These are phyloP conservation scores for Arizona elegans DNA, from an alignment of 2,113 vertebrate species.

Conservation along the genomic window DNA sequence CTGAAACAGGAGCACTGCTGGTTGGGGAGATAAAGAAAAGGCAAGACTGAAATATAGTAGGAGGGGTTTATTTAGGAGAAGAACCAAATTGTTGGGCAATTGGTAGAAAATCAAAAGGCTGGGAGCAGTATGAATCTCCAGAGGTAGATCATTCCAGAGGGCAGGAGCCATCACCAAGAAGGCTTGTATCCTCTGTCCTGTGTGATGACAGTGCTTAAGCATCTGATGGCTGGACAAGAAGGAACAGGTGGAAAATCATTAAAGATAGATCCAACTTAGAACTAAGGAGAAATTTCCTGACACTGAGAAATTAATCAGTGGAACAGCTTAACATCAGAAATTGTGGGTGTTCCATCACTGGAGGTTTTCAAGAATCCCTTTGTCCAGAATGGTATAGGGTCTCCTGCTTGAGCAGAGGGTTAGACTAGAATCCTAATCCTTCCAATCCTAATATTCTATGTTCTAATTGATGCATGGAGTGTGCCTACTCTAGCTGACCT, in stretches of 20 bases:
- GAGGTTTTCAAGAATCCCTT: no score
- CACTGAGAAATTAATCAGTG: background rate
- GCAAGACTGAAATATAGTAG: background rate
- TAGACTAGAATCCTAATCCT: no score
- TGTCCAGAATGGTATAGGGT: no score
- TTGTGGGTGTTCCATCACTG: no score
- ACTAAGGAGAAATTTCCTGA: background rate
- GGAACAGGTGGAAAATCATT: background rate
- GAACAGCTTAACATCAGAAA: no score
- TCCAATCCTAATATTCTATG: no score
- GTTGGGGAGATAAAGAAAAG: background rate
- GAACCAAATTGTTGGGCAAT: background rate
- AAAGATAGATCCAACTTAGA: background rate
- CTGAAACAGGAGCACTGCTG: background rate
- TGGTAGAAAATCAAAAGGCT: background rate
- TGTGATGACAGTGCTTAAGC: background rate
- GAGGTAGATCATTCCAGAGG: background rate
- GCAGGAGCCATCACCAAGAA: background rate
- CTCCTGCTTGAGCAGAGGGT: no score
- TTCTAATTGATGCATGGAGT: background rate
- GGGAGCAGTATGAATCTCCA: background rate
- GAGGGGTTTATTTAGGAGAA: background rate
- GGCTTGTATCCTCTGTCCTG: background rate
- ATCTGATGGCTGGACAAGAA: background rate
- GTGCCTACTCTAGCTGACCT: no score